Base-by-base conservation (phyloP, 1,140 invertebrate genomes). In the Helicoverpa armigera region DNA sequence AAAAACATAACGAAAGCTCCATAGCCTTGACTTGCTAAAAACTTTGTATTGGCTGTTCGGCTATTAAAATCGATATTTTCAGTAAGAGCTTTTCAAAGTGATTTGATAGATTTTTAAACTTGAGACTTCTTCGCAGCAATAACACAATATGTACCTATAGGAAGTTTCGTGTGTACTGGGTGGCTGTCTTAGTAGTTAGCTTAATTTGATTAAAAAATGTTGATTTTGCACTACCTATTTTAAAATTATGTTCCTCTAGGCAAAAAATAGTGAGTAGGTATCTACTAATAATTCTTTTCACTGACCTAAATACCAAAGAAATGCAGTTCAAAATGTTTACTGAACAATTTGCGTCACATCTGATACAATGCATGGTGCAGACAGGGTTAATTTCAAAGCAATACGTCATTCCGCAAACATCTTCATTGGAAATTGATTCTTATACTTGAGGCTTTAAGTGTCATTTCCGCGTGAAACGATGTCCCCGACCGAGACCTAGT, bases 401-500 rank as follows among this genome's bases (percentile, higher is more conserved):
- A n/a, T 75, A 81, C 79, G 72, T 81, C 70, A 81, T 50, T 13
- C 43, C 50, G 3, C 7, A 29, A 11, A 1, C 4, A 7, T 51
- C 67, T 80, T 74, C 79, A 81, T 78, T 51, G 74, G 69, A 83
- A 58, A 80, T 74, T 73, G 58, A 63, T 80, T 53, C 72, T 58
- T 76, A 65, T n/a, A 13, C 3, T 16, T 11, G 2, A 2, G 2
- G 16, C 10, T 10, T 54, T 54, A 77, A 77, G 75, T 77, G 23
- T 61, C 51, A 67, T 67, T 77, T 77, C 61, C 48, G 43, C 61
- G 43, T 48, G 9, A 16, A 23, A n/a, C 60, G 16, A 3, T 12
- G 50, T 10, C 10, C 61, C 78, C 90, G 91, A 90, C 91, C 90
- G 87, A 92, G 89, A 89, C 89, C 91, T 82, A 90, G 78, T 89